A percentile compares a stretch with the other conserved stretches of the same genome.
phyloP scores from a whole-genome alignment of 2,888 invertebrate genomes.

The Entomobrya multifasciata region DNA sequence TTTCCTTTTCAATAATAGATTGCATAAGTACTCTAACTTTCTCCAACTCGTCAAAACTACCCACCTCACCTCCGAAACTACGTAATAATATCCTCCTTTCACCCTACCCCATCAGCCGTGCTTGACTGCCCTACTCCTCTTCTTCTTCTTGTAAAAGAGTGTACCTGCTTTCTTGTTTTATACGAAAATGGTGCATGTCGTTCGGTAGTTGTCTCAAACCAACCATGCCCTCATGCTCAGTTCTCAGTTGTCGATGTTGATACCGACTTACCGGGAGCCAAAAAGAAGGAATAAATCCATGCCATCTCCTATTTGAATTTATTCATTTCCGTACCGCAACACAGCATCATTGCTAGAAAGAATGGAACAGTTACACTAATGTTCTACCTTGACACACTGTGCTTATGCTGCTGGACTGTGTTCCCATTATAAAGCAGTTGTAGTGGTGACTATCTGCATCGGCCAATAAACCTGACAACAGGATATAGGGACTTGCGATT shows the following conservation, averaged over 20 bases:
- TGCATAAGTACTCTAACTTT: constrained; percentile 12
- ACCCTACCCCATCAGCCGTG: constrained; percentile 27
- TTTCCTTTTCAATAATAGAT: constrained; percentile 51
- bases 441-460: constrained; percentile 19
- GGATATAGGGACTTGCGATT: no score
- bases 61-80: background rate
- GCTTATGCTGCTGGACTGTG: background rate
- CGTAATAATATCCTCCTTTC: no score
- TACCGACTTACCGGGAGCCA: background rate
- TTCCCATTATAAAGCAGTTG: background rate
- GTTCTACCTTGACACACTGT: background rate
- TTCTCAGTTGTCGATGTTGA: constrained; percentile 30
- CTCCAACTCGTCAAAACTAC: constrained; percentile 15
- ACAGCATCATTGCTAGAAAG: background rate
- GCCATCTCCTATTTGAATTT: constrained; percentile 33
- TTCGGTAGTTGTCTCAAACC: constrained; percentile 15
- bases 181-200: background rate
- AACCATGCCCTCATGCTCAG: background rate
- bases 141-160: background rate
- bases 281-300: constrained; percentile 23
- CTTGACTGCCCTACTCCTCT: constrained; percentile 19
- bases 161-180: background rate
- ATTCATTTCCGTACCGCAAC: constrained; percentile 17
- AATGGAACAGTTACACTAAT: background rate
- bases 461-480: no score